These are phyloP conservation scores for Hephaestus fuliginosus DNA, from an alignment of 2,797 vertebrate species.

Conservation along the genomic window DNA sequence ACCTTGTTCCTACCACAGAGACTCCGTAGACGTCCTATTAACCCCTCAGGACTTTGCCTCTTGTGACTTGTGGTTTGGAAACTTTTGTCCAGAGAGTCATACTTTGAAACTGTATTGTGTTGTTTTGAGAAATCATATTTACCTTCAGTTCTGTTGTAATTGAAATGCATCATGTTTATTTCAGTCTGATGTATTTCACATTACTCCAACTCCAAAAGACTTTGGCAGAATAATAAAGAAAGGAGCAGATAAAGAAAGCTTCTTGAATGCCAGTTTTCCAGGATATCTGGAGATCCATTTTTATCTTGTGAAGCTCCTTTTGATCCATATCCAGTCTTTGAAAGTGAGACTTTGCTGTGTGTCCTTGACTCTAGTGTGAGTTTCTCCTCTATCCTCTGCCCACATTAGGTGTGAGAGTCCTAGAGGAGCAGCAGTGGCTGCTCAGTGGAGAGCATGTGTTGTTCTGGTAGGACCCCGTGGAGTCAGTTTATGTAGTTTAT, in stretches of 20 bases:
- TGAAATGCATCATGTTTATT: slow-evolving; percentile 1
- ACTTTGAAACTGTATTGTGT: not conserved
- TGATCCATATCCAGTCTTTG: slow-evolving; percentile 48
- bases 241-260: not conserved
- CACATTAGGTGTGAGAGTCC: slow-evolving; percentile 36
- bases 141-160: not conserved
- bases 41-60: slow-evolving; percentile 20
- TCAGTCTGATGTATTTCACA: slow-evolving; percentile 10
- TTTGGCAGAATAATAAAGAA: slow-evolving; percentile 11
- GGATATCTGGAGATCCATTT: slow-evolving; percentile 45
- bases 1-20: slow-evolving; percentile 20
- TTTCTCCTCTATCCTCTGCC: slow-evolving; percentile 32
- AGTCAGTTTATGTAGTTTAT: slow-evolving; percentile 12
- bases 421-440: slow-evolving; percentile 24
- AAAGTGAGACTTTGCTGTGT: slow-evolving; percentile 21
- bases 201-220: slow-evolving; percentile 1
- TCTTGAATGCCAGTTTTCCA: slow-evolving; percentile 22
- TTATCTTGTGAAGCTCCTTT: slow-evolving; percentile 18
- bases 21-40: slow-evolving; percentile 28
- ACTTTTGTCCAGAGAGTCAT: slow-evolving; percentile 11
- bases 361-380: slow-evolving; percentile 40
- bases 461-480: not conserved
- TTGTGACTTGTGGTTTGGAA: slow-evolving; percentile 4
- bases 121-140: not conserved
- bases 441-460: slow-evolving; percentile 21